Evolutionary conservation across 35 echinoderm and acorn worm species (phyloP).

Genomic region (Anneissia japonica): DNA sequence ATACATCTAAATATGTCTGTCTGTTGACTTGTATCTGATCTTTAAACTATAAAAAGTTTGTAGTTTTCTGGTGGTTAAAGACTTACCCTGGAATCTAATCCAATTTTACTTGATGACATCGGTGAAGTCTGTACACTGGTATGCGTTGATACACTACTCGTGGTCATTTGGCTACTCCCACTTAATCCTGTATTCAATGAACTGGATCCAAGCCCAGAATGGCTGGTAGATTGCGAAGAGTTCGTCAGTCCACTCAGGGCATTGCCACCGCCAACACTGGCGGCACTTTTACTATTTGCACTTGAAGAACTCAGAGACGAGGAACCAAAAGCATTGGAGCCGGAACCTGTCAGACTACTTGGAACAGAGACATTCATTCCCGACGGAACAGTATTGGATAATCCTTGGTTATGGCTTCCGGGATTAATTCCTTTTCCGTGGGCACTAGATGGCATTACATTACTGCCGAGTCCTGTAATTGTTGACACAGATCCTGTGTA

Average conservation of each 20-base stretch:
- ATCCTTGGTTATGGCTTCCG: background rate
- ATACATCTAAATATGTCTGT: too few species aligned
- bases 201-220: background rate
- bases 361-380: background rate
- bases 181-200: background rate
- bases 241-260: background rate
- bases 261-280: background rate
- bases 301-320: background rate
- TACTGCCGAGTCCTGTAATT: background rate
- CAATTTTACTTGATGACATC: constrained; percentile 52
- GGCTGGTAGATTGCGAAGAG: background rate
- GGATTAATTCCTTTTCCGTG: background rate
- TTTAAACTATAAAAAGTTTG: too few species aligned
- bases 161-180: background rate
- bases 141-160: constrained; percentile 44
- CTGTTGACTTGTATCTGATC: too few species aligned
- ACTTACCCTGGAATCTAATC: constrained; percentile 44
- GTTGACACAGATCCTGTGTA: background rate
- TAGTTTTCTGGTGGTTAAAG: too few species aligned
- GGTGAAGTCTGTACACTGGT: constrained; percentile 59
- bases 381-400: background rate
- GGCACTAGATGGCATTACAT: background rate
- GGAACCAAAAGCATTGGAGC: background rate
- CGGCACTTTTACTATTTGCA: background rate
- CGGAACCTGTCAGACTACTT: background rate